Evolutionary conservation across 2,797 vertebrate species (phyloP).

Genomic region (Rhincodon typus): DNA sequence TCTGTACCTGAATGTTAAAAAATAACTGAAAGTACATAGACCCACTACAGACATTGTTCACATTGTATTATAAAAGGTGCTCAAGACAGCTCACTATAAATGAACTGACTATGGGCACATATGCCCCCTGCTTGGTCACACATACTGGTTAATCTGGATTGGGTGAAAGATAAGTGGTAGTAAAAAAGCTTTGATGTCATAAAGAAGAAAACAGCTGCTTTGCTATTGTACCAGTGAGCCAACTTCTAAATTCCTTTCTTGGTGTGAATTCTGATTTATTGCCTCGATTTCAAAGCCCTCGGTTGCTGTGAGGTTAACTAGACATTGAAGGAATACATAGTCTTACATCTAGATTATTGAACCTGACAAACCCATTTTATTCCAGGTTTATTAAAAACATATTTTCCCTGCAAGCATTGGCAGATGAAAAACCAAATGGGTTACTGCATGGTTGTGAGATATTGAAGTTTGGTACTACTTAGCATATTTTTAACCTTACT

Average conservation of each 20-base stretch:
- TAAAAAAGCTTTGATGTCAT: not conserved
- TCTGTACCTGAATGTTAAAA: not conserved
- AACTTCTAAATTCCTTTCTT: not conserved
- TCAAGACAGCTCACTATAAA: not conserved
- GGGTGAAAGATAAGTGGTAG: not conserved
- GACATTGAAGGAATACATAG: slow-evolving; percentile 13
- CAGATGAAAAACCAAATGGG: slow-evolving; percentile 22
- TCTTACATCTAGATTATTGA: slow-evolving; percentile 27
- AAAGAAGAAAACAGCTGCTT: not conserved
- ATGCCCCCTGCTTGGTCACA: not conserved
- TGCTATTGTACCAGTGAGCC: not conserved
- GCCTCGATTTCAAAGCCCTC: not conserved
- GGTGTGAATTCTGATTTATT: slow-evolving; percentile 2
- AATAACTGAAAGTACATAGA: not conserved
- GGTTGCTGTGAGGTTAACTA: slow-evolving; percentile 20
- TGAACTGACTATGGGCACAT: not conserved
- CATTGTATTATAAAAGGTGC: not conserved
- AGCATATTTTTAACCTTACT: not conserved
- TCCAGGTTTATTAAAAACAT: slow-evolving; percentile 19
- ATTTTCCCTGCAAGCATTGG: not conserved
- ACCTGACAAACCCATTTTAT: slow-evolving; percentile 16
- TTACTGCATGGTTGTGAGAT: not conserved
- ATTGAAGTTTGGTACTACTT: not conserved
- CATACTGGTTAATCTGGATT: not conserved
- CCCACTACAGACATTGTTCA: not conserved